Percentiles rank a stretch among this genome's conserved stretches.
Evolutionary conservation across 2,113 vertebrate species (phyloP).

Genomic region (Elanoides forficatus): DNA sequence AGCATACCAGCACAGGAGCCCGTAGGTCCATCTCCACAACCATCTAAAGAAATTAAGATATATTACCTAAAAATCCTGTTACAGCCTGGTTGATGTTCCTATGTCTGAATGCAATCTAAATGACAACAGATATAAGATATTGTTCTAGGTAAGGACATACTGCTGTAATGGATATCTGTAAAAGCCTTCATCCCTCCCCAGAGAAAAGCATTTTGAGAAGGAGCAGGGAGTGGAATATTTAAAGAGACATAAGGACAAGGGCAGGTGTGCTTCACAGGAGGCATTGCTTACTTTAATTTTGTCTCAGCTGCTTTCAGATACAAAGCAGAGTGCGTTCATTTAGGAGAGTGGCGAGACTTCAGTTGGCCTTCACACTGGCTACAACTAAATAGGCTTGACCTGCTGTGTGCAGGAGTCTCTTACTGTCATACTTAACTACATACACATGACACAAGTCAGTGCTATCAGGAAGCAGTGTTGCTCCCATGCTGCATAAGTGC

Average conservation of each 20-base stretch:
- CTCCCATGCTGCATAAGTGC: background rate
- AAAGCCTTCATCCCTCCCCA: background rate
- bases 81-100: background rate
- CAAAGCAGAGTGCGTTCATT: background rate
- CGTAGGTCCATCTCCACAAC: background rate
- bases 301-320: background rate
- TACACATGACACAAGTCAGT: background rate
- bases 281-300: background rate
- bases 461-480: background rate
- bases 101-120: background rate
- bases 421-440: background rate
- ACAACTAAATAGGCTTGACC: background rate
- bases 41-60: background rate
- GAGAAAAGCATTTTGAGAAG: background rate
- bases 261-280: background rate
- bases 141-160: background rate
- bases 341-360: background rate
- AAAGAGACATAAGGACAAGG: background rate
- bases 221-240: background rate
- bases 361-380: background rate
- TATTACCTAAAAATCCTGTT: background rate
- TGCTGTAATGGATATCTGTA: background rate
- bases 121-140: fast-evolving
- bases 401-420: background rate
- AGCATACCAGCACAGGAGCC: background rate